Conservation (phyloP, 2,888 invertebrate species). For the Gibbula magus region DNA sequence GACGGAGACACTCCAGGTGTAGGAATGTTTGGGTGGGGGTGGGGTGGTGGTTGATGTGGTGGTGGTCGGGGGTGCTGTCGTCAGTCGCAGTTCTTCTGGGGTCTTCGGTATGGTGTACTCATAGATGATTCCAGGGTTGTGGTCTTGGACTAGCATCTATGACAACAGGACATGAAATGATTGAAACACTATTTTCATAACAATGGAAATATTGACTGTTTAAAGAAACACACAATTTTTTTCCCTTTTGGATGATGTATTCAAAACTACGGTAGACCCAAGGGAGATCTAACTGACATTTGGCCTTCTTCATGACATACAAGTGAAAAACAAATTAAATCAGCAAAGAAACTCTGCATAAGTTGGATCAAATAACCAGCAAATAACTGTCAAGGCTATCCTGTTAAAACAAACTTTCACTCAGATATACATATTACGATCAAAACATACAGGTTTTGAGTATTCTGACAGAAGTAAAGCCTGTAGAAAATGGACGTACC, state of each 20-base stretch:
- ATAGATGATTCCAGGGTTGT: constrained; percentile 61
- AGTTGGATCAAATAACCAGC: too few species aligned
- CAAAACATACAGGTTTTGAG: too few species aligned
- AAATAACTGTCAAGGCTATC: too few species aligned
- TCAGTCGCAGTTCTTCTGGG: constrained; percentile 16
- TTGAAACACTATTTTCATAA: background rate
- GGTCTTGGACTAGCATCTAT: constrained; percentile 64
- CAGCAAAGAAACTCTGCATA: too few species aligned
- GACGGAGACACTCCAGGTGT: constrained; percentile 88
- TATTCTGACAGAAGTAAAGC: background rate
- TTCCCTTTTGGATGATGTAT: too few species aligned
- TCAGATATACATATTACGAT: too few species aligned
- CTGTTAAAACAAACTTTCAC: too few species aligned
- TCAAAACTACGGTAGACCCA: too few species aligned
- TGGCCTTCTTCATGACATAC: too few species aligned
- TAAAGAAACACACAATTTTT: background rate
- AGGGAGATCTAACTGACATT: too few species aligned
- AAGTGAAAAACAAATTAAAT: too few species aligned
- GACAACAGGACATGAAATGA: constrained; percentile 1
- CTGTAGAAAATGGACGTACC: constrained; percentile 76
- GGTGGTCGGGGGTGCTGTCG: background rate
- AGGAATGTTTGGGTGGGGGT: constrained; percentile 72
- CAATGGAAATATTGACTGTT: background rate
- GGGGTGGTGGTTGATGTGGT: constrained; percentile 14
- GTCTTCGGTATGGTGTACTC: constrained; percentile 58